A percentile compares a stretch with the other conserved stretches of the same genome.
phyloP scores from a whole-genome alignment of 2,888 invertebrate genomes.

The Heteromyza rotundicornis region DNA sequence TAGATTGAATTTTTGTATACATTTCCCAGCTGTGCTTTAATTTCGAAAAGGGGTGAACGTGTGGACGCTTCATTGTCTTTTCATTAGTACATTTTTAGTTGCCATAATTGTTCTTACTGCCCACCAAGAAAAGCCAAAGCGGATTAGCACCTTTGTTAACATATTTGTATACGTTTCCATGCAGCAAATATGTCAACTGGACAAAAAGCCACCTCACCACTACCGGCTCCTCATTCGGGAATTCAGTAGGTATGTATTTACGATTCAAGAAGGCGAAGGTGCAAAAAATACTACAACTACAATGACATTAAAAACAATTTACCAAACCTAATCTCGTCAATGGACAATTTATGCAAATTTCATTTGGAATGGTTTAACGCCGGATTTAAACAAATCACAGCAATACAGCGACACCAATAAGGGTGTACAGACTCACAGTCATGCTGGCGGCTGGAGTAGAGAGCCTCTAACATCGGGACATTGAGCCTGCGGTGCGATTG shows the following conservation, averaged over 20 bases:
- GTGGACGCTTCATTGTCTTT: no score
- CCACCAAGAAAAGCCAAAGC: background rate
- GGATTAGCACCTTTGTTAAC: slow-evolving; percentile 22
- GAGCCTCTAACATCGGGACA: background rate
- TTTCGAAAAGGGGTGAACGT: no score
- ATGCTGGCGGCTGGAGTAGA: background rate
- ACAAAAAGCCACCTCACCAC: background rate
- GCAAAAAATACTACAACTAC: background rate
- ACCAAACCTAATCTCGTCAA: slow-evolving; percentile 19
- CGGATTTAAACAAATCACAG: slow-evolving; percentile 31
- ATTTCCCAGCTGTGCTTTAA: no score
- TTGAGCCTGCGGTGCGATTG: slow-evolving; percentile 30
- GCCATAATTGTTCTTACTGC: background rate
- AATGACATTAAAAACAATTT: slow-evolving; percentile 16
- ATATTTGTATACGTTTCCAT: no score
- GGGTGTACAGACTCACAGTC: background rate
- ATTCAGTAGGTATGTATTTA: no score
- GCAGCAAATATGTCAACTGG: background rate
- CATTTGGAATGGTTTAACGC: slow-evolving; percentile 18
- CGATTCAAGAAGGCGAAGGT: background rate
- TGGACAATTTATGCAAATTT: slow-evolving; percentile 30
- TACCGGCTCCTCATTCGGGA: no score
- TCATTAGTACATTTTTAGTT: no score
- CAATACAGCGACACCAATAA: slow-evolving; percentile 10
- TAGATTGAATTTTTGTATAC: no score